Evolutionary conservation across 1,140 invertebrate species (phyloP).

Genomic region (Yoshiicerus persimilis): DNA sequence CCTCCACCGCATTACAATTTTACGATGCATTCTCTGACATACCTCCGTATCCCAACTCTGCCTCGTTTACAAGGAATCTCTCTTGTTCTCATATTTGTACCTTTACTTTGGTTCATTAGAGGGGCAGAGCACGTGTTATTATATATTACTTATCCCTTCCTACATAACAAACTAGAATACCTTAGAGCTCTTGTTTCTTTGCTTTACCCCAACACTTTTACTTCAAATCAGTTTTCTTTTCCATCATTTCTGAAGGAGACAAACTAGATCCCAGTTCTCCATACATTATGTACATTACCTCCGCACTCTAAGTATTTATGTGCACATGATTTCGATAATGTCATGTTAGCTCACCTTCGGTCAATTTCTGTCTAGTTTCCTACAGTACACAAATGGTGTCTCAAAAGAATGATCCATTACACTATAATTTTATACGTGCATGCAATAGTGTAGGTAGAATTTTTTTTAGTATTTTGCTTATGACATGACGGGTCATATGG

Average conservation of each 20-base stretch:
- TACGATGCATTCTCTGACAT: neutral
- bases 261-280: no score
- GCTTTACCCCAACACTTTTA: neutral
- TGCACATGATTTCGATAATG: neutral
- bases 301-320: neutral
- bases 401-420: no score
- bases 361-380: neutral
- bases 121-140: slow-evolving; percentile 1
- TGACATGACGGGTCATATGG: neutral
- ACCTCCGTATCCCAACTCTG: neutral
- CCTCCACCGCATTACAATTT: neutral
- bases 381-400: neutral
- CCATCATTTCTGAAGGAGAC: neutral
- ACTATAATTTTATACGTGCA: neutral
- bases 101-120: slow-evolving; percentile 10
- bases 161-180: neutral
- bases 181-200: neutral
- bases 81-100: neutral
- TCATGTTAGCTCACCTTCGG: neutral
- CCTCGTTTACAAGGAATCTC: neutral
- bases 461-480: neutral
- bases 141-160: neutral
- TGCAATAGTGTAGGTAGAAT: neutral
- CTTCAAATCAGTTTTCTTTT: neutral
- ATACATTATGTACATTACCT: neutral